Conservation (phyloP, 2,113 vertebrate species). For the Zapus hudsonius region DNA sequence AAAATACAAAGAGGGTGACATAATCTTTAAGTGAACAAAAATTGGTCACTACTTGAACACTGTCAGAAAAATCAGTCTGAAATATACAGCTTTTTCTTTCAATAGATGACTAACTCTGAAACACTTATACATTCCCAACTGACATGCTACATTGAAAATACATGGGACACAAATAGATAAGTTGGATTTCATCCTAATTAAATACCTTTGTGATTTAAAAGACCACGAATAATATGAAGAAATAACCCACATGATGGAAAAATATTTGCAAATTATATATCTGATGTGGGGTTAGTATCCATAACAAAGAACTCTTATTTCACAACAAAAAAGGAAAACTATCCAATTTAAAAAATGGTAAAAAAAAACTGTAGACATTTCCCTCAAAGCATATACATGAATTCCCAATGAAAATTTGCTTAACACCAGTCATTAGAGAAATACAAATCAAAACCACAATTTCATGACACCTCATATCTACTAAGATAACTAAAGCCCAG, state of each 20-base stretch:
- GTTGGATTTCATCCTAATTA: conserved; percentile 23
- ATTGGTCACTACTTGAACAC: neutral
- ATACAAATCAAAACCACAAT: conserved; percentile 39
- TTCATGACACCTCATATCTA: conserved; percentile 12
- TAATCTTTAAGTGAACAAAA: conserved; percentile 46
- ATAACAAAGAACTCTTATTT: conserved; percentile 13
- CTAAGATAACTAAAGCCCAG: neutral
- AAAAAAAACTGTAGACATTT: conserved; percentile 30
- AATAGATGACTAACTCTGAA: conserved; percentile 33
- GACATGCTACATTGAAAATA: conserved; percentile 46
- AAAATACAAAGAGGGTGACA: conserved; percentile 20
- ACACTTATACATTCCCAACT: conserved; percentile 12
- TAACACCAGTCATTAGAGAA: neutral
- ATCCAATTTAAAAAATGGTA: neutral
- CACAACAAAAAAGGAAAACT: conserved; percentile 23
- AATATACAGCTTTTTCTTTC: conserved; percentile 19
- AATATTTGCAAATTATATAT: conserved; percentile 25
- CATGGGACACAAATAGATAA: neutral
- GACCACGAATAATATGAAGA: neutral
- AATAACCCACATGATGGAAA: neutral
- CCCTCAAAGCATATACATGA: conserved; percentile 12
- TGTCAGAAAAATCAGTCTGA: conserved; percentile 38
- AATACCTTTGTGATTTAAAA: conserved; percentile 48
- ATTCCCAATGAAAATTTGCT: conserved; percentile 7
- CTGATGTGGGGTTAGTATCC: neutral